These are phyloP conservation scores for Nudaria mundana DNA, from an alignment of 2,888 invertebrate genomes.

Conservation along the genomic window DNA sequence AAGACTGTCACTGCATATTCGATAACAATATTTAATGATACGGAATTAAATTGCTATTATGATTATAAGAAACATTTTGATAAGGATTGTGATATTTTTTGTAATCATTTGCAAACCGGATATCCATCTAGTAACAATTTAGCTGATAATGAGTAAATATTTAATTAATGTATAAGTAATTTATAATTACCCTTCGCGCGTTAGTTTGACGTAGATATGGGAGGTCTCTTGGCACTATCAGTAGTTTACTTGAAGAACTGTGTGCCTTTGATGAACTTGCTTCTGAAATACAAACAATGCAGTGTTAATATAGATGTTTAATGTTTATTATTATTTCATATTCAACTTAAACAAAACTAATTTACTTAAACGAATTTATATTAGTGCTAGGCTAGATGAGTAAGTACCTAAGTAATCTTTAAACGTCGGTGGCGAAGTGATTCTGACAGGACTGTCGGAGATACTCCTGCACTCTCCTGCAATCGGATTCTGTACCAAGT, in stretches of 20 bases:
- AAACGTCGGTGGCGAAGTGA: conserved; percentile 56
- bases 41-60: conserved; percentile 18
- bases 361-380: too few species aligned
- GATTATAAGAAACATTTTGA: conserved; percentile 16
- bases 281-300: conserved; percentile 51
- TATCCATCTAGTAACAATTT: background rate
- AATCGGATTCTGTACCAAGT: conserved; percentile 43
- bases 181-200: conserved; percentile 68
- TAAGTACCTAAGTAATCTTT: conserved; percentile 63
- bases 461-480: conserved; percentile 50
- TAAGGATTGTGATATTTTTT: conserved; percentile 5
- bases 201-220: conserved; percentile 78
- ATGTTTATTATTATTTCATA: background rate
- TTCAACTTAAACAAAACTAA: too few species aligned
- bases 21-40: conserved; percentile 26
- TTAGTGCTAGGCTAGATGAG: background rate
- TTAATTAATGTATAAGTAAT: background rate
- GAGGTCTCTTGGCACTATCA: conserved; percentile 73
- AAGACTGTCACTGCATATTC: conserved; percentile 29
- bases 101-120: background rate
- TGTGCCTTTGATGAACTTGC: conserved; percentile 65
- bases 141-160: background rate
- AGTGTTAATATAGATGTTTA: background rate
- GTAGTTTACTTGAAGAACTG: conserved; percentile 63
- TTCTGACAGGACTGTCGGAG: conserved; percentile 48